Base-by-base conservation (phyloP, 2,797 vertebrate genomes). In the Dipus sagitta region DNA sequence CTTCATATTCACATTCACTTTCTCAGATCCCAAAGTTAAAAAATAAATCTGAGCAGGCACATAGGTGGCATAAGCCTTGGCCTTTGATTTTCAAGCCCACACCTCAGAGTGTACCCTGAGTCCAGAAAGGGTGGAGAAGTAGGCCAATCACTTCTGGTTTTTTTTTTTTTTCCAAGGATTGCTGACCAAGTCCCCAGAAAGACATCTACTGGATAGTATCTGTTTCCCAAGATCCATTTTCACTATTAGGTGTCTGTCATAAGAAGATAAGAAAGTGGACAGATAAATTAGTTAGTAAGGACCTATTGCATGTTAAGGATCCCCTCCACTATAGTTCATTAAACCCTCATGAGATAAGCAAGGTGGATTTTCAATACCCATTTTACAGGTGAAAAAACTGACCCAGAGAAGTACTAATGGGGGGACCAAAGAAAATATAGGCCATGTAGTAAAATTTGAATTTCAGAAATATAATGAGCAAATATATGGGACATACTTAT, bases 111-210 rank as follows among this genome's bases (percentile, higher is more conserved):
- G 6, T 58, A 54, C 38, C 65, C 30, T 23, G 20, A 52, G 85
- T 58, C 15, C 21, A 20, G 8, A 1, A 0, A 0, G 15, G 62
- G 11, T 18, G 15, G 30, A 75, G 26, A 2, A 28, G 4, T 34
- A 32, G 1, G 38, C 3, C 26, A 52, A 26, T 47, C 7, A 26
- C 18, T 18, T 89, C 38, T 60, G 24, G 77, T 82, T 71, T 72
- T 30, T 68, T 82, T 82, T 71, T 72, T 30, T 68, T 21, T 83
- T 30, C 58, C 32, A 87, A 77, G 77, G 5, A 30, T 94, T 13
- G 13, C 20, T 34, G 14, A 58, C 34, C 38, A 47, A 24, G 12
- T 2, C 67, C 38, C 8, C 74, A 84, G 32, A 83, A 77, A 87
- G 38, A 34, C 54, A n/a, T 76, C 11, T 58, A 15, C 18, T 18